Base-by-base conservation (phyloP, 2,888 invertebrate species). In the Rhorus exstirpatorius region DNA sequence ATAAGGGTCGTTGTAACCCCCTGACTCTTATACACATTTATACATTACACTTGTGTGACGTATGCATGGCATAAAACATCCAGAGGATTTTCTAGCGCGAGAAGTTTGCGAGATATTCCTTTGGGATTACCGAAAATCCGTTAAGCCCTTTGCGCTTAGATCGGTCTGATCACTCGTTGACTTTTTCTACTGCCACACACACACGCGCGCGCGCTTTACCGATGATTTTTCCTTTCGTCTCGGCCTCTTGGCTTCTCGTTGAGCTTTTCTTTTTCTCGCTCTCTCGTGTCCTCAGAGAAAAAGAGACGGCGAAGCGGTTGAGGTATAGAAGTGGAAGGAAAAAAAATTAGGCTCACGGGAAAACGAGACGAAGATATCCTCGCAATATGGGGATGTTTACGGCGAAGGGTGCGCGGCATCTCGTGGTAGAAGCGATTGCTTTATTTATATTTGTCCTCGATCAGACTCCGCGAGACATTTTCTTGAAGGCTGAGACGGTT, bases 371-470 rank as follows among this genome's bases (percentile, higher is more conserved):
- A 83, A 71, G 68, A 26, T 58, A 26, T 76, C 70, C 53, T 65
- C 17, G 58, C 21, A 61, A 77, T 55, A 84, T 61, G 53, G 55
- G 70, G 65, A 75, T 72, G 38, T 70, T 51, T 38, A 76, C 26
- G 38, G 44, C 8, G 35, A 61, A 72, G 76, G 65, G 53, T 46
- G 38, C 31, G 31, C 3, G 77, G 53, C 24, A 24, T 49, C 61
- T 72, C 24, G 51, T 10, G 58, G 41, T 46, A 60, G 58, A 55
- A 6, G 77, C 88, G 87, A 91, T 91, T 90, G 90, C 89, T 89
- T 91, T 92, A 92, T 93, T 93, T 93, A 91, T 92, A 91, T 91
- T 85, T 85, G 85, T 84, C 81, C 77, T 78, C 78, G 77, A 83
- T 84, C 83, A 81, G 76, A 72, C 79, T 75, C 74, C 70, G 53